Conservation (phyloP, 2,113 vertebrate species). For the Albula goreensis region DNA sequence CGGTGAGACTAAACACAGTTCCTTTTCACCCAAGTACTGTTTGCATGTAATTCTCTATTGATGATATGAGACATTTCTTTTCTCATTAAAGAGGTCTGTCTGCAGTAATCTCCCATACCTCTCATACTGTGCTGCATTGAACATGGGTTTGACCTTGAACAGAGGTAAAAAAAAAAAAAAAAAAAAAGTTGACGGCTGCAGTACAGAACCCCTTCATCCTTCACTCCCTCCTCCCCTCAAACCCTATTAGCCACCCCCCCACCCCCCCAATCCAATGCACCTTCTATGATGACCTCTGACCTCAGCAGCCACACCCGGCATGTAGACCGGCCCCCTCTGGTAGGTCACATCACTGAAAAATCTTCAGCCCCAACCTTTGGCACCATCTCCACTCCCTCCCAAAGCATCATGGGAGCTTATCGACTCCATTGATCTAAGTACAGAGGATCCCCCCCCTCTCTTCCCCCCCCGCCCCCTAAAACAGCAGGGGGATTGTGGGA, state of each 20-base stretch:
- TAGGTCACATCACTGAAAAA: neutral
- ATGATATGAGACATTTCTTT: too few species aligned
- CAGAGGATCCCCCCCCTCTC: neutral
- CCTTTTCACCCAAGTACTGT: neutral
- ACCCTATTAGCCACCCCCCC: neutral
- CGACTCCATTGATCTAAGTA: neutral
- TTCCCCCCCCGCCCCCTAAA: neutral
- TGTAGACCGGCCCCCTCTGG: neutral
- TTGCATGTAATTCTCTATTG: too few species aligned
- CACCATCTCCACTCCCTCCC: neutral
- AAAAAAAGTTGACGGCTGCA: neutral
- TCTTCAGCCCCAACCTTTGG: neutral
- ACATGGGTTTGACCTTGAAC: neutral
- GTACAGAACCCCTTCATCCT: neutral
- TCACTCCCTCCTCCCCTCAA: neutral
- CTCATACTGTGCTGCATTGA: neutral
- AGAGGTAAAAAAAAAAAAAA: neutral
- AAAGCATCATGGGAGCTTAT: neutral
- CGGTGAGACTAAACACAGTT: neutral
- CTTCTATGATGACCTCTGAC: neutral
- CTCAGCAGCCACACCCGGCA: neutral
- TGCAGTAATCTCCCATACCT: neutral
- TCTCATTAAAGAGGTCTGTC: too few species aligned
- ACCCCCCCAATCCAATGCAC: neutral
- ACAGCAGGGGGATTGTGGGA: slow-evolving; percentile 17